These are phyloP conservation scores for Ciconia stormi DNA, from an alignment of 2,113 vertebrate species.

Conservation along the genomic window DNA sequence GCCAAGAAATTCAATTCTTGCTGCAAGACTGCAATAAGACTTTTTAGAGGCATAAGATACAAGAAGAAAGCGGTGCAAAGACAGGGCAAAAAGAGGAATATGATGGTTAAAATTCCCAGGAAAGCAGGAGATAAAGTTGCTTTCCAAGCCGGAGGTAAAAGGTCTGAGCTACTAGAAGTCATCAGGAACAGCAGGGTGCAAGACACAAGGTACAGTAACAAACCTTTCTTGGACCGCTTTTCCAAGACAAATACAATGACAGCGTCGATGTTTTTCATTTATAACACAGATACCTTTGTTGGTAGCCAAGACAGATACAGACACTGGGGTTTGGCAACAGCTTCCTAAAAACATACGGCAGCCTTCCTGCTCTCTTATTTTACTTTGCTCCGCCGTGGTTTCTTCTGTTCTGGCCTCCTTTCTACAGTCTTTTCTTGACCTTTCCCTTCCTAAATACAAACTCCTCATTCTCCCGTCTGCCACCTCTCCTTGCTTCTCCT, in stretches of 20 bases:
- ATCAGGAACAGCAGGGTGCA: neutral
- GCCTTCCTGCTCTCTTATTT: neutral
- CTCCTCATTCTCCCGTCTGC: neutral
- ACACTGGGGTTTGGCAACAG: neutral
- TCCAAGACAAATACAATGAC: neutral
- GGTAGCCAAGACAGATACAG: constrained; percentile 18
- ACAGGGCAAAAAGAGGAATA: neutral
- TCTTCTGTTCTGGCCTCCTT: constrained; percentile 25
- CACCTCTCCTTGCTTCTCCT: neutral
- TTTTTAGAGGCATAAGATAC: neutral
- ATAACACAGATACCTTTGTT: neutral
- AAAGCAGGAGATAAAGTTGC: neutral
- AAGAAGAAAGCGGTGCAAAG: neutral
- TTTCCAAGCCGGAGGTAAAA: neutral
- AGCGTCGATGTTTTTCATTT: neutral
- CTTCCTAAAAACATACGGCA: neutral
- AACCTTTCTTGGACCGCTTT: neutral
- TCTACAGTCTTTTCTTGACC: neutral
- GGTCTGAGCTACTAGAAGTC: constrained; percentile 7
- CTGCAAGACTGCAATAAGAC: neutral
- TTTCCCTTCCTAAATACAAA: neutral
- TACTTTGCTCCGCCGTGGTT: rapidly evolving
- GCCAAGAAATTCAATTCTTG: neutral
- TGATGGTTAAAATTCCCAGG: neutral
- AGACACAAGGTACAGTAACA: neutral